A percentile compares a stretch with the other conserved stretches of the same genome.
Conservation (phyloP, 2,888 invertebrate species). For the Theretra japonica region DNA sequence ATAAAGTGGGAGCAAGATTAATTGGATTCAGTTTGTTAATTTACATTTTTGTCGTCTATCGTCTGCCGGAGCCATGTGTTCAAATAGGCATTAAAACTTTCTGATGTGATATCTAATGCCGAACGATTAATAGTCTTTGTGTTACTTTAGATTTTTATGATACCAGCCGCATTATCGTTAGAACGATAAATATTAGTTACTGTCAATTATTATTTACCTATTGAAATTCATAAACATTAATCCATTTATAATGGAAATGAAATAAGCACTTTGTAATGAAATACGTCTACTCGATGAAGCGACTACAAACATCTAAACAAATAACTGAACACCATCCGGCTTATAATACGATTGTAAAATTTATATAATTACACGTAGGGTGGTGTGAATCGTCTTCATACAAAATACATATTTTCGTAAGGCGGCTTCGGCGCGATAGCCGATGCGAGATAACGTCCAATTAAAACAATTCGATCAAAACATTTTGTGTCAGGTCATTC, state of each 20-base stretch:
- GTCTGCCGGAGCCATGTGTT: slow-evolving; percentile 26
- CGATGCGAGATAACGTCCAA: slow-evolving; percentile 77
- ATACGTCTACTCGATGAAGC: background rate
- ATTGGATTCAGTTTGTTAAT: slow-evolving; percentile 3
- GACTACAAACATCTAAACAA: slow-evolving; percentile 7
- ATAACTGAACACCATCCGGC: slow-evolving; percentile 7
- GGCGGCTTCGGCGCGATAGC: slow-evolving; percentile 74
- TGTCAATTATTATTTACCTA: slow-evolving; percentile 1
- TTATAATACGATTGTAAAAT: slow-evolving; percentile 35
- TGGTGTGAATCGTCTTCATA: slow-evolving; percentile 72
- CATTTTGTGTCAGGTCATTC: slow-evolving; percentile 84
- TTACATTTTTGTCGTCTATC: slow-evolving; percentile 13
- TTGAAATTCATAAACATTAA: slow-evolving; percentile 3
- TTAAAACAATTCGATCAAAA: slow-evolving; percentile 85
- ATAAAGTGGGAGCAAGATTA: slow-evolving; percentile 16
- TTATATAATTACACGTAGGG: slow-evolving; percentile 63
- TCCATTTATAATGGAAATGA: background rate
- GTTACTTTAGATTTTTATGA: slow-evolving; percentile 30
- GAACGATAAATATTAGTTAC: slow-evolving; percentile 15
- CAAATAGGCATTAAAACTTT: slow-evolving; percentile 31
- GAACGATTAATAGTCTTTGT: slow-evolving; percentile 58
- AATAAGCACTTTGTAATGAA: background rate
- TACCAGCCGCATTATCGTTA: slow-evolving; percentile 13
- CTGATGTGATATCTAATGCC: slow-evolving; percentile 46
- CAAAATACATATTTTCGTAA: slow-evolving; percentile 78